Evolutionary conservation across 2,888 invertebrate species (phyloP).

Genomic region (Ischnus inquisitorius): DNA sequence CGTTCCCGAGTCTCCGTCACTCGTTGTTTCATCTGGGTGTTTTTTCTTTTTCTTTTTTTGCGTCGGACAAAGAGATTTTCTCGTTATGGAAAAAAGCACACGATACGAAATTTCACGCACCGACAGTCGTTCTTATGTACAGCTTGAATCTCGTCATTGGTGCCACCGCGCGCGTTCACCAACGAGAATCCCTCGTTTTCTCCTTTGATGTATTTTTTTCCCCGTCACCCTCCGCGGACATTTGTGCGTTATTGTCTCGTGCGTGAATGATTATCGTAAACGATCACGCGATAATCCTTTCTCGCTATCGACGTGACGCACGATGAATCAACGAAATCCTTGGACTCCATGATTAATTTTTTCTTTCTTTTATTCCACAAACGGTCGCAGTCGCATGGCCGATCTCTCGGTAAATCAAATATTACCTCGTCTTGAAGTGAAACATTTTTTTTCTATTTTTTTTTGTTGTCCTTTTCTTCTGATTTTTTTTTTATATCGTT

Average conservation of each 20-base stretch:
- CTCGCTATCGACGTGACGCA: neutral
- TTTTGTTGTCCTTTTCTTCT: neutral
- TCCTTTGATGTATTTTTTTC: slow-evolving; percentile 1
- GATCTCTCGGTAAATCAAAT: neutral
- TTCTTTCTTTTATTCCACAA: neutral
- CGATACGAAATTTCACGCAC: neutral
- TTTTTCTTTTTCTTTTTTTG: neutral
- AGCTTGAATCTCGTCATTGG: slow-evolving; percentile 5
- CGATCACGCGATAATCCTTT: slow-evolving; percentile 11
- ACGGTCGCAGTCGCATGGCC: slow-evolving; percentile 7
- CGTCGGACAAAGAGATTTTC: neutral
- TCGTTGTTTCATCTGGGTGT: slow-evolving; percentile 50
- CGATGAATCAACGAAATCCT: slow-evolving; percentile 22
- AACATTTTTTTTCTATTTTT: neutral
- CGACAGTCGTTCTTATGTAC: neutral
- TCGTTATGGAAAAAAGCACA: neutral
- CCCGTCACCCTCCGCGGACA: neutral
- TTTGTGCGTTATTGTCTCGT: slow-evolving; percentile 17
- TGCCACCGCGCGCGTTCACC: neutral
- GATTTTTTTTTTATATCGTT: neutral
- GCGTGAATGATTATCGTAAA: neutral
- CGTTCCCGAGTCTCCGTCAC: slow-evolving; percentile 33
- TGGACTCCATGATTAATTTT: slow-evolving; percentile 31
- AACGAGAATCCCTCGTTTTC: neutral
- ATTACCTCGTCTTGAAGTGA: neutral